Evolutionary conservation across 2,113 vertebrate species (phyloP).

Genomic region (Entomyzon cyanotis): DNA sequence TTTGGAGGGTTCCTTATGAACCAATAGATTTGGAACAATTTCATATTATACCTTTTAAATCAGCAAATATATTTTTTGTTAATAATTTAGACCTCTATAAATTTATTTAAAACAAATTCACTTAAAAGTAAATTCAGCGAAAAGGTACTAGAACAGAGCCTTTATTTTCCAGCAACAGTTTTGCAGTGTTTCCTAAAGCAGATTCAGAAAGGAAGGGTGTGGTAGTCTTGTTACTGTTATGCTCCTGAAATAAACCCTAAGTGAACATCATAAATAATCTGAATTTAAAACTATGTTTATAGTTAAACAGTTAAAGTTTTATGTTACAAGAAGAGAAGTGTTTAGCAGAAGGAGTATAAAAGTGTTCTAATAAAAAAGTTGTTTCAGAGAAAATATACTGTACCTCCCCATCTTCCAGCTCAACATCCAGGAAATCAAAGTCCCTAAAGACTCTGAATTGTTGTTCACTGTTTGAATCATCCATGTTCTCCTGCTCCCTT

Average conservation of each 20-base stretch:
- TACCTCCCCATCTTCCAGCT: conserved; percentile 98
- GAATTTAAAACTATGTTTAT: conserved; percentile 29
- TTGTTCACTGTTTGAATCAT: conserved; percentile 95
- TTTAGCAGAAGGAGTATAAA: conserved; percentile 20
- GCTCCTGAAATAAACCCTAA: conserved; percentile 32
- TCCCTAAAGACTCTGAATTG: conserved; percentile 98
- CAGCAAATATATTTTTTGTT: not conserved
- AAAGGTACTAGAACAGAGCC: not conserved
- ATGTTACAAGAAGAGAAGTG: not conserved
- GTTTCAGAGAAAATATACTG: conserved; percentile 49
- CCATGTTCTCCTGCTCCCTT: conserved; percentile 91
- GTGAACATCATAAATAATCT: conserved; percentile 29
- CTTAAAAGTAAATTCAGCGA: not conserved
- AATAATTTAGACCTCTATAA: not conserved
- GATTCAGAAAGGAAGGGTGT: conserved; percentile 71
- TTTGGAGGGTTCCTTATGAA: not conserved
- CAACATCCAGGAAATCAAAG: conserved; percentile 98
- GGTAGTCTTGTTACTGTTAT: conserved; percentile 38
- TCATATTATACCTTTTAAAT: not conserved
- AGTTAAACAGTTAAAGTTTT: conserved; percentile 25
- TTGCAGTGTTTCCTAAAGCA: conserved; percentile 18
- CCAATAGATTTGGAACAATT: not conserved
- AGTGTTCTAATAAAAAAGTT: not conserved
- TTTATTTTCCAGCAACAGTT: conserved; percentile 55
- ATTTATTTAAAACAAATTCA: not conserved